phyloP scores from a whole-genome alignment of 2,797 vertebrate genomes.

The Arctocebus calabarensis region DNA sequence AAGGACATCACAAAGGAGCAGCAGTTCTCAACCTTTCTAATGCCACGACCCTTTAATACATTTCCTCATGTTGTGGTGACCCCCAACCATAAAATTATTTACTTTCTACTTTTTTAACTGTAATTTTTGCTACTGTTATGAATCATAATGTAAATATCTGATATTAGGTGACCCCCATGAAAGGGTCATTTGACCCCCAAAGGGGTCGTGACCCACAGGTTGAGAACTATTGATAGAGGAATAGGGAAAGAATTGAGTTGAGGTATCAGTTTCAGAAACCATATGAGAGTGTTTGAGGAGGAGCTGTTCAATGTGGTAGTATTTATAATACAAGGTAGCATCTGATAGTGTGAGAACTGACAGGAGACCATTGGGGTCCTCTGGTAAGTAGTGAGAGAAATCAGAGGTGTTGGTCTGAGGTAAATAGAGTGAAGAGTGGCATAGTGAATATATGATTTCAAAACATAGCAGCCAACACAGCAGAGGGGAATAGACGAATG shows the following conservation, averaged over 20 bases:
- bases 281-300: not conserved
- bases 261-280: not conserved
- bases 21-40: too few relatives aligned
- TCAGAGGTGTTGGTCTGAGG: not conserved
- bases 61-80: too few relatives aligned
- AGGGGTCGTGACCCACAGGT: too few relatives aligned
- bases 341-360: not conserved
- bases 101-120: too few relatives aligned
- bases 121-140: too few relatives aligned
- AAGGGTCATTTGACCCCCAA: too few relatives aligned
- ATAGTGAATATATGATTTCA: not conserved
- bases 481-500: not conserved
- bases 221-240: too few relatives aligned
- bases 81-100: too few relatives aligned
- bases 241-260: too few relatives aligned
- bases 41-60: too few relatives aligned
- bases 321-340: not conserved
- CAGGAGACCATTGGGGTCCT: not conserved
- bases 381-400: not conserved
- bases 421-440: not conserved
- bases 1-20: not conserved
- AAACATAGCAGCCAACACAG: not conserved
- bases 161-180: too few relatives aligned
- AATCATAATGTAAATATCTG: too few relatives aligned
- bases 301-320: not conserved